Evolutionary conservation across 1,140 invertebrate species (phyloP).

Genomic region (Drosophila paulistorum): DNA sequence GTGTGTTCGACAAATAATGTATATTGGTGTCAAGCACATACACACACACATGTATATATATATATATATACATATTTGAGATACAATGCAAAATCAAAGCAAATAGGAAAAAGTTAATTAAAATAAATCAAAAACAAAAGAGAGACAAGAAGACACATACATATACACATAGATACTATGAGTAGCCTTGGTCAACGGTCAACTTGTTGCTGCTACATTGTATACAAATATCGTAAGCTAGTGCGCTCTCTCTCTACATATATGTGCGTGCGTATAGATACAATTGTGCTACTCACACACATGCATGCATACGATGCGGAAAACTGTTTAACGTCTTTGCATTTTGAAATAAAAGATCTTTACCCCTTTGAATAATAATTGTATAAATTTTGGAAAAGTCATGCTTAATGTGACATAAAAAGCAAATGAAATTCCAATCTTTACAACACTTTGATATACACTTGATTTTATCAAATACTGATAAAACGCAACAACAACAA

Average conservation of each 20-base stretch:
- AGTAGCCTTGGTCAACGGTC: slow-evolving; percentile 17
- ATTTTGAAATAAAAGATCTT: slow-evolving; percentile 2
- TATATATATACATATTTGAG: not conserved
- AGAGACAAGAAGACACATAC: not conserved
- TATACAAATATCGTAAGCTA: not conserved
- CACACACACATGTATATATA: not conserved
- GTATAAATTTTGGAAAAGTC: not conserved
- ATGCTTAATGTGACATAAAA: not conserved
- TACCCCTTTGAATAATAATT: not conserved
- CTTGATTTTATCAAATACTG: not conserved
- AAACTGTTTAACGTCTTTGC: not conserved
- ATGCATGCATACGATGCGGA: not conserved
- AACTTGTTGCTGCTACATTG: slow-evolving; percentile 19
- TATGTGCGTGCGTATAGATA: not conserved
- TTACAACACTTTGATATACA: slow-evolving; percentile 6
- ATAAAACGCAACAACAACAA: not conserved
- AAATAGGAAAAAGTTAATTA: slow-evolving; percentile 16
- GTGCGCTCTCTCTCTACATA: not conserved
- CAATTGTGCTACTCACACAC: not conserved
- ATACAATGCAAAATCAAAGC: slow-evolving; percentile 4
- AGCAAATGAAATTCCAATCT: not conserved
- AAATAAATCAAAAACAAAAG: slow-evolving; percentile 4
- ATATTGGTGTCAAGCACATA: slow-evolving; percentile 2
- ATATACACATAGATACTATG: too few species aligned
- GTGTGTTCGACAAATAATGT: not conserved